These are phyloP conservation scores for Etheostoma cragini DNA, from an alignment of 2,113 vertebrate species.

Conservation along the genomic window DNA sequence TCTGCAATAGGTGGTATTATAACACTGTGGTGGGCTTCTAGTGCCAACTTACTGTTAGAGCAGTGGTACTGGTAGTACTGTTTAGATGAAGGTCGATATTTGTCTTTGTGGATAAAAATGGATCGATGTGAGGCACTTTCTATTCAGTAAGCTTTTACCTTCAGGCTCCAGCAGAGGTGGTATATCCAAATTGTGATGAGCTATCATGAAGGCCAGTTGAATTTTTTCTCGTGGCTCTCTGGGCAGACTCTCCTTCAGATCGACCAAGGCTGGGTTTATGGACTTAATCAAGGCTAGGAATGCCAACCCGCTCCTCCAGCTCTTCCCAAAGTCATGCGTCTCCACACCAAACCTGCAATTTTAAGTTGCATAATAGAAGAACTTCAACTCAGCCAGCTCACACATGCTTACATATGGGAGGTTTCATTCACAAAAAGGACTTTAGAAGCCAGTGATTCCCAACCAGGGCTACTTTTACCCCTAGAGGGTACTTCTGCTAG, in stretches of 20 bases:
- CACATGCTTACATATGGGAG: background rate
- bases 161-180: slow-evolving; percentile 91
- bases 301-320: slow-evolving; percentile 92
- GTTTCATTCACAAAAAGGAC: background rate
- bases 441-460: background rate
- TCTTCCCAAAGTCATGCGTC: slow-evolving; percentile 90
- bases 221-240: slow-evolving; percentile 87
- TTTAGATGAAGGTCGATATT: background rate
- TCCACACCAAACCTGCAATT: slow-evolving; percentile 88
- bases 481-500: no score
- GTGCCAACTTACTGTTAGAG: background rate
- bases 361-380: background rate
- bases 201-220: slow-evolving; percentile 88
- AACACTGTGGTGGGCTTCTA: background rate
- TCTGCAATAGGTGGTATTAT: background rate
- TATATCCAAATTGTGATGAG: slow-evolving; percentile 85
- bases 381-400: background rate
- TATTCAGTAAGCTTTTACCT: slow-evolving; percentile 79
- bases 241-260: slow-evolving; percentile 88
- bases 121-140: background rate
- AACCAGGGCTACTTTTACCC: no score
- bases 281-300: slow-evolving; percentile 92
- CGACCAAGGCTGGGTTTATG: slow-evolving; percentile 88
- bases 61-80: background rate
- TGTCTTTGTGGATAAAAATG: background rate